Conservation (phyloP, 2,113 vertebrate genomes). For the Herpailurus yagouaroundi region DNA sequence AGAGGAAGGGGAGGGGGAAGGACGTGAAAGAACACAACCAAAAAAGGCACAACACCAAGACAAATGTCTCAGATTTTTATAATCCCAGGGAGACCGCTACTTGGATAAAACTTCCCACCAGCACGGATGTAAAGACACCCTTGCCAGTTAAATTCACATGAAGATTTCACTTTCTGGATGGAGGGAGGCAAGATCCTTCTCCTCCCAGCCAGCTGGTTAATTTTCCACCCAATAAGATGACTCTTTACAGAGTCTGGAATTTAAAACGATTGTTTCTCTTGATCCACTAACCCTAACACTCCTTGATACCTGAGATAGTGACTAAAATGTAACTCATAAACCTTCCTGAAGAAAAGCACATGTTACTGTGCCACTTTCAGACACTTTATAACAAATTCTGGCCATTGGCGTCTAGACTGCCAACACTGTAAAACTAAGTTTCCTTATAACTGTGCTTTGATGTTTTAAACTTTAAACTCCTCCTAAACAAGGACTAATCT, state of each 20-base stretch:
- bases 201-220: background rate
- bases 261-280: conserved; percentile 7
- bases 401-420: background rate
- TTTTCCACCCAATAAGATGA: background rate
- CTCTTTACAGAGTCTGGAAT: conserved; percentile 28
- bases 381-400: conserved; percentile 66
- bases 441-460: conserved; percentile 55
- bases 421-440: conserved; percentile 69
- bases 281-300: conserved; percentile 28
- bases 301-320: background rate
- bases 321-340: conserved; percentile 64
- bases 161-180: conserved; percentile 10
- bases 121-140: background rate
- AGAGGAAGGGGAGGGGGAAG: background rate
- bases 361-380: conserved; percentile 37
- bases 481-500: background rate
- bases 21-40: conserved; percentile 39
- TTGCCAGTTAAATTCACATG: background rate
- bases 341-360: conserved; percentile 42
- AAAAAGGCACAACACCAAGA: conserved; percentile 62
- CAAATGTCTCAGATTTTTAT: conserved; percentile 32
- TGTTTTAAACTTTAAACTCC: conserved; percentile 46
- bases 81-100: background rate
- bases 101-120: conserved; percentile 14
- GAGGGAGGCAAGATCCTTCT: background rate